A percentile compares a stretch with the other conserved stretches of the same genome.
These are phyloP conservation scores for Temnothorax rugatulus DNA, from an alignment of 2,888 invertebrate genomes.

Conservation along the genomic window DNA sequence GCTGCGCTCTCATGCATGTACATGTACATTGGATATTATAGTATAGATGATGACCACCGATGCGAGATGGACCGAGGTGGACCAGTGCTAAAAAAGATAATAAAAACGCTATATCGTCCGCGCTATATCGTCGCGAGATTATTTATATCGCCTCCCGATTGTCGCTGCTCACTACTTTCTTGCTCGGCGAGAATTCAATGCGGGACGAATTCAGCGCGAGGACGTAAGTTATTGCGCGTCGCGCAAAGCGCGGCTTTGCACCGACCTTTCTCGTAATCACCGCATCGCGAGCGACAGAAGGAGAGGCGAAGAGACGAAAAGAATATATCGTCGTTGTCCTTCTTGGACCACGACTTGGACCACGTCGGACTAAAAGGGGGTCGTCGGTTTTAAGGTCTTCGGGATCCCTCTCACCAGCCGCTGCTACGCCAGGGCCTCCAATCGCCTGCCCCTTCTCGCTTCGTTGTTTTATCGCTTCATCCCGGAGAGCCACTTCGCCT, in stretches of 20 bases:
- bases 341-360: slow-evolving; percentile 10
- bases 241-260: neutral
- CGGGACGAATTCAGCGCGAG: slow-evolving; percentile 35
- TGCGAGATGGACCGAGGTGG: slow-evolving; percentile 38
- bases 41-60: neutral
- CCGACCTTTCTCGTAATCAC: slow-evolving; percentile 19
- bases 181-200: slow-evolving; percentile 14
- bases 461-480: slow-evolving; percentile 53
- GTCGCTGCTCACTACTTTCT: slow-evolving; percentile 7
- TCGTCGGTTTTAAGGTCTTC: slow-evolving; percentile 28
- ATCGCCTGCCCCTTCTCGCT: slow-evolving; percentile 7
- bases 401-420: slow-evolving; percentile 1
- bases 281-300: neutral
- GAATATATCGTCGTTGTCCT: neutral
- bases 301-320: neutral
- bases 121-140: slow-evolving; percentile 19
- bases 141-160: slow-evolving; percentile 48
- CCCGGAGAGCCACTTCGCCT: slow-evolving; percentile 26
- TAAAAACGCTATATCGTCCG: slow-evolving; percentile 25
- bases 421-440: neutral
- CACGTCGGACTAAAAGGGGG: slow-evolving; percentile 13
- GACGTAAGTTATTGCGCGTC: slow-evolving; percentile 42
- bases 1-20: neutral
- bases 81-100: slow-evolving; percentile 53
- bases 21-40: neutral